These are phyloP conservation scores for Melikaiella ostensackeni DNA, from an alignment of 2,888 invertebrate genomes.

Conservation along the genomic window DNA sequence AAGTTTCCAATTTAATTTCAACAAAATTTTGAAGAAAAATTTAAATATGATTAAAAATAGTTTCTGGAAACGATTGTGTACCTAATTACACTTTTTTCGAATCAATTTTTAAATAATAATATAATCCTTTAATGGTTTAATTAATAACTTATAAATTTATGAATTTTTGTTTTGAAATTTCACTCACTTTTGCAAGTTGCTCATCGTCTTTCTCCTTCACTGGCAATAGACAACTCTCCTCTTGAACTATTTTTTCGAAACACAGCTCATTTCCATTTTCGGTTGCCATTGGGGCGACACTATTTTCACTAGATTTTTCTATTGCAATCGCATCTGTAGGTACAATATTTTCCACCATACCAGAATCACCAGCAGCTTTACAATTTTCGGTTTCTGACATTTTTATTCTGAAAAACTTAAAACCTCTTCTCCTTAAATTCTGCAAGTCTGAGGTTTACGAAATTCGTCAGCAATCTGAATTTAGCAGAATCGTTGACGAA, in stretches of 20 bases:
- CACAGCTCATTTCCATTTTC: conserved; percentile 12
- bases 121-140: background rate
- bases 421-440: background rate
- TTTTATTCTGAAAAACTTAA: conserved; percentile 48
- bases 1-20: too few relatives aligned
- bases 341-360: conserved; percentile 46
- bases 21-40: too few relatives aligned
- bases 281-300: background rate
- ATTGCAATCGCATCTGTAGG: background rate
- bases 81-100: background rate
- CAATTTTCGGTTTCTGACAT: conserved; percentile 59
- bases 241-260: conserved; percentile 1
- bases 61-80: too few relatives aligned
- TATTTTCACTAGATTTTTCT: conserved; percentile 3
- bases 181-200: conserved; percentile 38
- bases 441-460: background rate
- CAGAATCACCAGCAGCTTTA: conserved; percentile 57
- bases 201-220: conserved; percentile 21
- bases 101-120: background rate
- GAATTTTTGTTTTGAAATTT: background rate
- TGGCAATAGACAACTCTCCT: background rate
- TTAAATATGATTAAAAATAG: too few relatives aligned
- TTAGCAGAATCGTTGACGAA: background rate
- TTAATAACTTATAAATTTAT: background rate
- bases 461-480: background rate